phyloP scores from a whole-genome alignment of 2,888 invertebrate genomes.

The Gari tellinella region DNA sequence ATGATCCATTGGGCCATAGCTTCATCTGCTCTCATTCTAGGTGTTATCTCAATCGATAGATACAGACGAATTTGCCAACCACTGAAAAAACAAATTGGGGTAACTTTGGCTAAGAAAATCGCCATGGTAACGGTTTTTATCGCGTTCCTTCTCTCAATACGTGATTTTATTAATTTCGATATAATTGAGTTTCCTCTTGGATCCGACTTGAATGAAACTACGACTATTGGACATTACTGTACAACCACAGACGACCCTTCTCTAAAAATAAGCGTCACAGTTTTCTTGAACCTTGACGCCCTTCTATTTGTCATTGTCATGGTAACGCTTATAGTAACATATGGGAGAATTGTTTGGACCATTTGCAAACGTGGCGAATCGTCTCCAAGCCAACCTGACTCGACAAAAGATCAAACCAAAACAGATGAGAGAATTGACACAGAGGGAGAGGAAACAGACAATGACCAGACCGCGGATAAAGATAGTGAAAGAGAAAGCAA shows the following conservation, averaged over 20 bases:
- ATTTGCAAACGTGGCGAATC: neutral
- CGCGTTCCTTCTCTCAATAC: neutral
- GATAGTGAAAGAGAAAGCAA: no score
- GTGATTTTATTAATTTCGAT: slow-evolving; percentile 1
- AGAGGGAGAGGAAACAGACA: no score
- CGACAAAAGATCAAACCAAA: no score
- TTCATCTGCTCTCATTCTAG: neutral
- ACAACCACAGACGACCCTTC: neutral
- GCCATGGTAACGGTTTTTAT: neutral
- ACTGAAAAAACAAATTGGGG: neutral
- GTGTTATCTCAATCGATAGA: neutral
- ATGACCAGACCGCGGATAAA: no score
- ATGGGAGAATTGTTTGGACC: neutral
- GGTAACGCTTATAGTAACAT: neutral
- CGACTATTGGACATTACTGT: neutral
- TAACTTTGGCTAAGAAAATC: neutral
- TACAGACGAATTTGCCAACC: neutral
- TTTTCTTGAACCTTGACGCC: neutral
- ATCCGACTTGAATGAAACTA: neutral
- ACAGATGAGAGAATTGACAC: no score
- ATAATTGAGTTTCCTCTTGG: neutral
- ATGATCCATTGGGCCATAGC: neutral
- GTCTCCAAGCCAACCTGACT: neutral
- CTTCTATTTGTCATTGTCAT: neutral
- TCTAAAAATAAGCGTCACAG: neutral